Evolutionary conservation across 1,140 invertebrate genomes (phyloP), one percentile per base, ranked within the genome.

Genomic region (Dreissena rostriformis): DNA sequence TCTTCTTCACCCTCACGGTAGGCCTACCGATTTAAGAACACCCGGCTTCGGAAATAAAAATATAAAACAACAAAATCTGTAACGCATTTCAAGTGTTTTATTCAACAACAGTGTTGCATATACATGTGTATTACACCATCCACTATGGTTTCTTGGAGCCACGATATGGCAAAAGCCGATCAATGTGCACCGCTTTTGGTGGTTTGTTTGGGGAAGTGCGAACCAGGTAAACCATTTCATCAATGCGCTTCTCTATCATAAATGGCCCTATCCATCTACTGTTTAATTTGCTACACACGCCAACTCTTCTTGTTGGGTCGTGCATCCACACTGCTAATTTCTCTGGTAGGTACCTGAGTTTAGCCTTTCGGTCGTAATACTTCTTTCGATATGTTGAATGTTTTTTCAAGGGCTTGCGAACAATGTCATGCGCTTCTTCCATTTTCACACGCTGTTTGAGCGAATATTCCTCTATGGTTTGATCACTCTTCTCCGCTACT

Each of bases 111-210:
- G 39, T 39, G 39, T 5, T 39, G 39, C 39, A 39, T 39, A 39
- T 39, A 39, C 39, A 39, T 39, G 8, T 39, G 39, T 39, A 39
- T 39, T 39, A 39, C 2, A 39, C 39, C 39, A 61, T 61, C 76
- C 71, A 80, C 24, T 29, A 55, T 53, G 76, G 83, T 55, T 73
- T 79, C 49, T 74, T 72, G 10, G 73, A 63, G 39, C 83, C 83
- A 1, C 22, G 52, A 57, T 85, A 85, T 17, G 77, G 72, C 57
- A 72, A 73, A 0, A 78, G 53, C 26, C 82, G 29, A 63, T 78
- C 75, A 24, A 52, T 51, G 63, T 79, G 76, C 10, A 78, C 53
- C 6, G 77, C 68, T 26, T 71, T 72, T 19, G 55, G n/a, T 53
- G 26, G 61, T 15, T 29, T 61, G 17, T 65, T 29, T 26, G 22